Evolutionary conservation across 1,140 invertebrate genomes (phyloP).

Genomic region (Eupristina koningsbergeri): DNA sequence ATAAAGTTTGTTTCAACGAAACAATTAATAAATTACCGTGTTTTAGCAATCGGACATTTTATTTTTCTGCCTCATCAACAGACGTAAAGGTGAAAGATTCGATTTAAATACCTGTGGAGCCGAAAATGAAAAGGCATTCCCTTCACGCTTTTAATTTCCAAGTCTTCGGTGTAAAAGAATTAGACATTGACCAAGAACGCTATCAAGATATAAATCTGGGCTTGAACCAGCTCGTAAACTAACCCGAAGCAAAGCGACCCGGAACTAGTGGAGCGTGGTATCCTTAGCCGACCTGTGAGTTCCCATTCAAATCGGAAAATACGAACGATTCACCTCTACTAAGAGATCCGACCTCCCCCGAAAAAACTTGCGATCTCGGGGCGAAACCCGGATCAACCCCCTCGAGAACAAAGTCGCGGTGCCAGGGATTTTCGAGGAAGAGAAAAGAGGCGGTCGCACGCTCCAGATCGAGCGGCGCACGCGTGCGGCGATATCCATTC

Average conservation of each 20-base stretch:
- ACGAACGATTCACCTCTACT: too few species aligned
- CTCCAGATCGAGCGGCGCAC: neutral
- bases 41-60: too few species aligned
- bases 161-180: neutral
- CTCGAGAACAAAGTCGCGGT: neutral
- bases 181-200: neutral
- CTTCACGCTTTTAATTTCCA: neutral
- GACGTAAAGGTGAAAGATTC: neutral
- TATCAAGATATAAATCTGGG: slow-evolving; percentile 6
- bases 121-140: neutral
- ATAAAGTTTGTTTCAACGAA: too few species aligned
- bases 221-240: neutral
- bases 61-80: neutral
- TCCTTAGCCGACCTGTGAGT: neutral
- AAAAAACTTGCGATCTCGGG: too few species aligned
- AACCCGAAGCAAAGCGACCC: neutral
- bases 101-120: neutral
- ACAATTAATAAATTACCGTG: too few species aligned
- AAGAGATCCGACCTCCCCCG: too few species aligned
- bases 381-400: neutral
- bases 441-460: neutral
- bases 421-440: slow-evolving; percentile 15
- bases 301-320: neutral
- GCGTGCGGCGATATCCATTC: slow-evolving; percentile 19
- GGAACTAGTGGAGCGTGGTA: slow-evolving; percentile 1